Evolutionary conservation across 1,140 invertebrate genomes (phyloP).

Genomic region (Himalopsyche phryganea): DNA sequence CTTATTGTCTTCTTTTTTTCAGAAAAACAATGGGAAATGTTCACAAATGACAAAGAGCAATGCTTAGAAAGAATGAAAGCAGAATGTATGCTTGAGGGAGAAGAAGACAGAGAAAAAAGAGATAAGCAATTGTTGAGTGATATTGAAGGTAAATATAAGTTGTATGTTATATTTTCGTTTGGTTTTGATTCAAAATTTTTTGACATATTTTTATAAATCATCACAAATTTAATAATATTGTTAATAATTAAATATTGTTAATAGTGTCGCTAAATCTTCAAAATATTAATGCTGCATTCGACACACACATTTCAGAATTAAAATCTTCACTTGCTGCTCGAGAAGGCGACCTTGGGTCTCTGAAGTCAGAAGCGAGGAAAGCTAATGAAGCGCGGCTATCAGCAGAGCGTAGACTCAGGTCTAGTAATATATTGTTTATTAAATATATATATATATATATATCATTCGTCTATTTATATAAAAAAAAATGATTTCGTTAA

Average conservation of each 20-base stretch:
- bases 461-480: no score
- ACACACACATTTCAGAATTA: slow-evolving; percentile 19
- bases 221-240: no score
- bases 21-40: slow-evolving; percentile 52
- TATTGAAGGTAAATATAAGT: slow-evolving; percentile 42
- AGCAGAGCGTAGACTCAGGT: slow-evolving; percentile 28
- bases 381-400: slow-evolving; percentile 20
- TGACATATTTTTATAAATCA: no score
- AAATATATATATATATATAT: no score
- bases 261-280: no score
- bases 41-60: slow-evolving; percentile 49
- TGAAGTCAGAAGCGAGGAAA: slow-evolving; percentile 23
- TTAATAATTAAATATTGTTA: no score
- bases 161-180: no score
- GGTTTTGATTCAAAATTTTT: no score
- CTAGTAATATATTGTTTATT: no score
- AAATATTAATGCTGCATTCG: no score
- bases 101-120: slow-evolving; percentile 47
- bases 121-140: slow-evolving; percentile 47
- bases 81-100: slow-evolving; percentile 48
- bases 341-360: slow-evolving; percentile 10
- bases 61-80: slow-evolving; percentile 49
- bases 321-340: slow-evolving; percentile 20
- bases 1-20: slow-evolving; percentile 17
- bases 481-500: no score